Evolutionary conservation across 2,888 invertebrate species (phyloP).

Genomic region (Steinernema scapterisci): DNA sequence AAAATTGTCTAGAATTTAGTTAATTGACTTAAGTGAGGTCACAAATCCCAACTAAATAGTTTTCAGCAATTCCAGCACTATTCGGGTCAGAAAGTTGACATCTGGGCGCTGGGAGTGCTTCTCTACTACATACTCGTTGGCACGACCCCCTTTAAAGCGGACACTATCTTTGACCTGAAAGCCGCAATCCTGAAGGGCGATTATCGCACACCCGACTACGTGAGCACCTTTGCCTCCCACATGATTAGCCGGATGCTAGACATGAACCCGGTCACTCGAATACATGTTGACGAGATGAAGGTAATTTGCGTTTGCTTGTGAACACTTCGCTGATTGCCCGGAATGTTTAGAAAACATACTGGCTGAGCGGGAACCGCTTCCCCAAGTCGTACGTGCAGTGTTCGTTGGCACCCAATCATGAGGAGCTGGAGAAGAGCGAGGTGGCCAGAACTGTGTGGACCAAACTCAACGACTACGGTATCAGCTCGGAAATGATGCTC

Average conservation of each 20-base stretch:
- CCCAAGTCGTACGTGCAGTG: constrained; percentile 68
- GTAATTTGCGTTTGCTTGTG: constrained; percentile 35
- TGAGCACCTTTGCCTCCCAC: constrained; percentile 51
- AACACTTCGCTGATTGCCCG: not conserved
- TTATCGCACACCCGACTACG: constrained; percentile 58
- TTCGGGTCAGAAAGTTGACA: constrained; percentile 72
- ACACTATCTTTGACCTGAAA: constrained; percentile 76
- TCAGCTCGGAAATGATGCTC: constrained; percentile 73
- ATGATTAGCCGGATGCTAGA: constrained; percentile 58
- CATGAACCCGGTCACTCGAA: constrained; percentile 68
- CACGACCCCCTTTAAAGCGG: constrained; percentile 80
- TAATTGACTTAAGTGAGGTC: too few relatives aligned
- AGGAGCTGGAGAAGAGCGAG: constrained; percentile 48
- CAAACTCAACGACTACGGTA: constrained; percentile 55
- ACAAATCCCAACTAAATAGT: too few relatives aligned
- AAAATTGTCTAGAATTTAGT: too few relatives aligned
- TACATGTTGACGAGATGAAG: constrained; percentile 68
- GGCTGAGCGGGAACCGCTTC: constrained; percentile 71
- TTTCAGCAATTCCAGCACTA: constrained; percentile 45
- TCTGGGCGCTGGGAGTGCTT: constrained; percentile 77
- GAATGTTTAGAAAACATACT: constrained; percentile 70
- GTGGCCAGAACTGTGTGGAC: constrained; percentile 51
- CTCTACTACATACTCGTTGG: constrained; percentile 78
- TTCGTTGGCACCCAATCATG: constrained; percentile 65
- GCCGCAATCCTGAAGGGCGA: constrained; percentile 55